Conservation (phyloP, 2,888 invertebrate species). For the Melitaea athalia region DNA sequence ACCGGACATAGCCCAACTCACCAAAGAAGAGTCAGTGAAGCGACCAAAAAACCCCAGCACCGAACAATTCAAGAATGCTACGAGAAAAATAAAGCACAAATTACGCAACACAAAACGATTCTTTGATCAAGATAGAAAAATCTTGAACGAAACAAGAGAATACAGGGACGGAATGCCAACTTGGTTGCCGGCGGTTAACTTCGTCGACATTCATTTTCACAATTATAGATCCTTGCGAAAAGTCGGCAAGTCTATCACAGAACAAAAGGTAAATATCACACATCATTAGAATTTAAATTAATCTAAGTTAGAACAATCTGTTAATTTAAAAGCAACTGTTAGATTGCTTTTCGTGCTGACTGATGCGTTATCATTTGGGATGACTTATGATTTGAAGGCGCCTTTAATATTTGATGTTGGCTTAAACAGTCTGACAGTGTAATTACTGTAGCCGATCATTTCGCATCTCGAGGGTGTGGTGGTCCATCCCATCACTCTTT, state of each 20-base stretch:
- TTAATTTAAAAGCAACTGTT: slow-evolving; percentile 1
- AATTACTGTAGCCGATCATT: slow-evolving; percentile 72
- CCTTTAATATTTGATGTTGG: slow-evolving; percentile 53
- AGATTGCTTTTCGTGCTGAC: slow-evolving; percentile 20
- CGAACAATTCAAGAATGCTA: slow-evolving; percentile 61
- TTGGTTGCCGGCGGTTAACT: slow-evolving; percentile 74
- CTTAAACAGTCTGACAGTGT: slow-evolving; percentile 69
- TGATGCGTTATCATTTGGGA: slow-evolving; percentile 32
- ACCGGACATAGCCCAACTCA: slow-evolving; percentile 54
- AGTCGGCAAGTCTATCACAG: slow-evolving; percentile 56
- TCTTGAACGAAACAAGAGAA: slow-evolving; percentile 62
- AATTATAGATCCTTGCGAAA: slow-evolving; percentile 55
- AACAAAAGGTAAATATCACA: slow-evolving; percentile 64
- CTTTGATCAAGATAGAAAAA: slow-evolving; percentile 60
- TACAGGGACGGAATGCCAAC: slow-evolving; percentile 68
- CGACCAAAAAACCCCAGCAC: slow-evolving; percentile 53
- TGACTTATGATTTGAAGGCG: slow-evolving; percentile 36
- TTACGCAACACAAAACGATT: slow-evolving; percentile 64
- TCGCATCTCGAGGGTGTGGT: slow-evolving; percentile 66
- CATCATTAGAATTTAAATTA: neutral
- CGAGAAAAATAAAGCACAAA: slow-evolving; percentile 65
- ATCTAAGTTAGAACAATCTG: neutral
- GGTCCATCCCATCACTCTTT: slow-evolving; percentile 69
- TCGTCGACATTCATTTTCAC: slow-evolving; percentile 69
- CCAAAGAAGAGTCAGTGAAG: slow-evolving; percentile 57